phyloP scores from a whole-genome alignment of 2,888 invertebrate genomes.

The Aporophyla lueneburgensis region DNA sequence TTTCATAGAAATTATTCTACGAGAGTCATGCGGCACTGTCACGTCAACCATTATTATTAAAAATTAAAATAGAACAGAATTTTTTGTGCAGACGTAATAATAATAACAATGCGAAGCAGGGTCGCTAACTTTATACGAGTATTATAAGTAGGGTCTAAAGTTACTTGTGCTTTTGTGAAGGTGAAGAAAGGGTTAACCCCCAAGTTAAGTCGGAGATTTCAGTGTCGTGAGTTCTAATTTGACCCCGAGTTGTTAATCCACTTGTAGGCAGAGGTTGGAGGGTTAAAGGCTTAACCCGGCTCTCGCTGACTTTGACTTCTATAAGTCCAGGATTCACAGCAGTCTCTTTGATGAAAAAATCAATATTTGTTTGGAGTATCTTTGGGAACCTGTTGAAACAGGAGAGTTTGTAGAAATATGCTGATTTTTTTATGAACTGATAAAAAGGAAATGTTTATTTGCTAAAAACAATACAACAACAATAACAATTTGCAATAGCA shows the following conservation, averaged over 20 bases:
- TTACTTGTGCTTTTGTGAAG: background rate
- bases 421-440: no score
- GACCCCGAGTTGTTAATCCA: slow-evolving; percentile 39
- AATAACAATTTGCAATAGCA: no score
- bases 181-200: slow-evolving; percentile 34
- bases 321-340: slow-evolving; percentile 18
- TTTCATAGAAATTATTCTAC: no score
- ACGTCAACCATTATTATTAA: no score
- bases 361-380: background rate
- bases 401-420: background rate
- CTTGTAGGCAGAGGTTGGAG: slow-evolving; percentile 29
- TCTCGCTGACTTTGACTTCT: slow-evolving; percentile 39
- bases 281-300: slow-evolving; percentile 42
- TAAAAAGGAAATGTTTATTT: no score
- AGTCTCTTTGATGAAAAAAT: slow-evolving; percentile 12
- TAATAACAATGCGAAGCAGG: no score
- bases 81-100: no score
- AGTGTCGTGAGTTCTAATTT: slow-evolving; percentile 35
- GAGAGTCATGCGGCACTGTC: no score
- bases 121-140: no score
- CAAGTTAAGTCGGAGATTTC: slow-evolving; percentile 34
- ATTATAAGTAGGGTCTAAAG: no score
- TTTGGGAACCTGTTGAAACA: background rate
- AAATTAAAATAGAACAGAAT: no score
- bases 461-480: no score